phyloP scores from a whole-genome alignment of 2,797 vertebrate species.

The Todus mexicanus region DNA sequence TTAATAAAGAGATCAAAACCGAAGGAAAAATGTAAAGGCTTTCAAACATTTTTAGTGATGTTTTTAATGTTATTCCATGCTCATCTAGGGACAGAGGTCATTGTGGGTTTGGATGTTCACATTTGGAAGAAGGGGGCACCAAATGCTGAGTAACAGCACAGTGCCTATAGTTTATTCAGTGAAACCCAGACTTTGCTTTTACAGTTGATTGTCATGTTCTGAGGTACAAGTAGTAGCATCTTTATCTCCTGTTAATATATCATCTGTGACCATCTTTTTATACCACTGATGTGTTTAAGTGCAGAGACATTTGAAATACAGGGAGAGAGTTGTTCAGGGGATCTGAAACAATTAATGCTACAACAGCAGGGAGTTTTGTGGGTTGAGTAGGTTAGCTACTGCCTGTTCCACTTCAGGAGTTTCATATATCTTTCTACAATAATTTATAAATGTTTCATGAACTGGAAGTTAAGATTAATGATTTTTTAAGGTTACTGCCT shows the following conservation, averaged over 20 bases:
- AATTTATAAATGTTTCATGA: background rate
- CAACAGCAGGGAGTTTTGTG: background rate
- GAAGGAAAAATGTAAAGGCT: background rate
- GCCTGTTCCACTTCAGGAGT: background rate
- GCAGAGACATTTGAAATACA: background rate
- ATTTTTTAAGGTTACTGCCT: background rate
- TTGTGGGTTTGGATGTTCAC: background rate
- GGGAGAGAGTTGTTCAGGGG: accelerated
- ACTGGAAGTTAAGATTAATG: background rate
- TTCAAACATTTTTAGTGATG: background rate
- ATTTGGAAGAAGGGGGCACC: background rate
- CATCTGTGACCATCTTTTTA: background rate
- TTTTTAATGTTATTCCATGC: background rate
- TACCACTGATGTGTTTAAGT: background rate
- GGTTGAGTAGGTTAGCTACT: background rate
- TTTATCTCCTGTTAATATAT: background rate
- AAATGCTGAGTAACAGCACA: background rate
- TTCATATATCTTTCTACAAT: background rate
- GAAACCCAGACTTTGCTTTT: background rate
- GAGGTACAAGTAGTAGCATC: background rate
- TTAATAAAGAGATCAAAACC: too few species aligned
- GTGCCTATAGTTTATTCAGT: background rate
- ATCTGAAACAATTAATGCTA: background rate
- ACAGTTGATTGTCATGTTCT: background rate
- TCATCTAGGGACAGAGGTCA: background rate